A percentile compares a stretch with the other conserved stretches of the same genome.
Evolutionary conservation across 2,888 invertebrate genomes (phyloP).

Genomic region (Meteorus cinctellus): DNA sequence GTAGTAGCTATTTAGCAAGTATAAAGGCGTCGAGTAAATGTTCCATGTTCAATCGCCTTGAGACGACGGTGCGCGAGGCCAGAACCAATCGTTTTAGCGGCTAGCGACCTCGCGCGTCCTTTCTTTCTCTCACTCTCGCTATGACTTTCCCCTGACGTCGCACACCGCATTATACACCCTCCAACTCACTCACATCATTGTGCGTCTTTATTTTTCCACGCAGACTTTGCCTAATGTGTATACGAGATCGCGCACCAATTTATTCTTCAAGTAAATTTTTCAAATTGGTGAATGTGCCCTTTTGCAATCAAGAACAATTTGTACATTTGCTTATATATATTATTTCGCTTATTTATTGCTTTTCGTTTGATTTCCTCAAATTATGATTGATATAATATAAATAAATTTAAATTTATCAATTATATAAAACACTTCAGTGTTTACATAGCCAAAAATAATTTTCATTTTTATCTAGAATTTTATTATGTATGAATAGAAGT

Average conservation of each 20-base stretch:
- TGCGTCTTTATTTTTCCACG: constrained; percentile 1
- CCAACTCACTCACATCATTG: neutral
- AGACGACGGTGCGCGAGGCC: constrained; percentile 50
- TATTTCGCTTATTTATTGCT: neutral
- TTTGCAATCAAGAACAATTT: neutral
- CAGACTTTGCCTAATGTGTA: constrained; percentile 19
- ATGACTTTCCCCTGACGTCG: neutral
- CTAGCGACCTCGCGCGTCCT: constrained; percentile 53
- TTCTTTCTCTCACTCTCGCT: constrained; percentile 26
- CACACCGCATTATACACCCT: neutral
- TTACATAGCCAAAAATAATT: neutral
- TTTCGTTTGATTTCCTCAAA: neutral
- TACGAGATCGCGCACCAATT: constrained; percentile 17
- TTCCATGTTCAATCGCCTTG: constrained; percentile 47
- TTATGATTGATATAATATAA: neutral
- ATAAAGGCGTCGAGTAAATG: constrained; percentile 40
- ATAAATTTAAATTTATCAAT: neutral
- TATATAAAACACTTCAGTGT: too few relatives aligned
- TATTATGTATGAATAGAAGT: neutral
- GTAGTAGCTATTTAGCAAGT: constrained; percentile 42
- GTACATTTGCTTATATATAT: neutral
- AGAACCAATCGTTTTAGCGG: constrained; percentile 56
- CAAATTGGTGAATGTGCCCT: constrained; percentile 31
- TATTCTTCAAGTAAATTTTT: constrained; percentile 31
- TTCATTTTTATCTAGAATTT: neutral